Base-by-base conservation (phyloP, 2,888 invertebrate species). In the Drosophila barbarae region DNA sequence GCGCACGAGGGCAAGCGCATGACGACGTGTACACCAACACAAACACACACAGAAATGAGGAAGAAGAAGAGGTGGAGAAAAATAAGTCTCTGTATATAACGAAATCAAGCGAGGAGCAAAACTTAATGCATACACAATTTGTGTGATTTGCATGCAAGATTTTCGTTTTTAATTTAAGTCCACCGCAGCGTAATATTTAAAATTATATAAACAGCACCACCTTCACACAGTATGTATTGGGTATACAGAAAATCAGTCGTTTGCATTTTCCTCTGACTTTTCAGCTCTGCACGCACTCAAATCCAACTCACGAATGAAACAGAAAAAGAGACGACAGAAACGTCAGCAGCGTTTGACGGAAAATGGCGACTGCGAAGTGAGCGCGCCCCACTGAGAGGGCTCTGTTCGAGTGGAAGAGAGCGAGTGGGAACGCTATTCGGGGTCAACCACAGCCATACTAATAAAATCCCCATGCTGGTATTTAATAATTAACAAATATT, bases 251-350 rank as follows among this genome's bases (percentile, higher is more conserved):
- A 65, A 64, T 36, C 49, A 36, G 30, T 49, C 35, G 51, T 64
- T 53, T 64, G 52, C 63, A 46, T 47, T 49, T 32, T 69, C 35
- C 44, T 49, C 28, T 21, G 26, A 15, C 46, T 49, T 75, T 72
- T 69, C 67, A 78, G 74, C 72, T 78, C 65, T 83, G 73, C 77
- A 76, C 81, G 75, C 87, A 83, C 83, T 83, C 76, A 79, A 77
- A 73, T 72, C 69, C 78, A 84, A 86, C 78, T 73, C 74, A 77
- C 86, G 87, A 85, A 83, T 85, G 79, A 70, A 68, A 57, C 70
- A 32, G 46, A 59, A 64, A 47, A 56, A 71, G 55, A 53, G 57
- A 42, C 71, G 56, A 50, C 67, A 51, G 71, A 74, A 69, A 64
- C 69, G 66, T 60, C 79, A 71, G 69, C 68, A 56, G 47, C 77